Conservation (phyloP, 92 coral and sea anemone genomes). For the Umimayanthus kanabou region DNA sequence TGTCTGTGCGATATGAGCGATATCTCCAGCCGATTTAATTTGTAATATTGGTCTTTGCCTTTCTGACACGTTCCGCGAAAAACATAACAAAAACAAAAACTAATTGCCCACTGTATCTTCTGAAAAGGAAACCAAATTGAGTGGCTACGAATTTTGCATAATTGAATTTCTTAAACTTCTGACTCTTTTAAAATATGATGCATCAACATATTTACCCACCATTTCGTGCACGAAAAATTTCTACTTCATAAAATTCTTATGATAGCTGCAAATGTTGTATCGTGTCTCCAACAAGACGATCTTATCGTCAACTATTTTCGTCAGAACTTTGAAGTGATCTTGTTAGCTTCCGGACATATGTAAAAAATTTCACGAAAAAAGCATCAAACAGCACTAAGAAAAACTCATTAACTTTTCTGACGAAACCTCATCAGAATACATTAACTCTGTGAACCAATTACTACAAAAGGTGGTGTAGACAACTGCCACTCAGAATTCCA, state of each 20-base stretch:
- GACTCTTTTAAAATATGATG: too few relatives aligned
- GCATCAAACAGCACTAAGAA: neutral
- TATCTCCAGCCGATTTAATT: neutral
- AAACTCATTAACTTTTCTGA: neutral
- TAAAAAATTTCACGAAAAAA: neutral
- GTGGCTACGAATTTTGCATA: neutral
- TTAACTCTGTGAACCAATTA: neutral
- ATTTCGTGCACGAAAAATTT: neutral
- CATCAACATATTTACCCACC: too few relatives aligned
- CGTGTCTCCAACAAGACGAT: neutral
- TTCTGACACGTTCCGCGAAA: neutral
- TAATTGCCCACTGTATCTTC: neutral
- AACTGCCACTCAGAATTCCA: neutral
- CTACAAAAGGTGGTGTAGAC: neutral
- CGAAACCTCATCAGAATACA: neutral
- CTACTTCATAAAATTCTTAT: too few relatives aligned
- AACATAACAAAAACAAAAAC: too few relatives aligned
- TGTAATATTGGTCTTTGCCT: neutral
- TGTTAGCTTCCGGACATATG: neutral
- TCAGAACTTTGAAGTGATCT: neutral
- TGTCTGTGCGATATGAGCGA: neutral
- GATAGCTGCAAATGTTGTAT: neutral
- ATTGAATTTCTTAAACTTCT: too few relatives aligned
- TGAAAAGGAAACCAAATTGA: neutral
- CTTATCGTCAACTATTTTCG: neutral